Evolutionary conservation across 2,888 invertebrate genomes (phyloP), one percentile per base, ranked within the genome.

Genomic region (Drosophila kuntzei): DNA sequence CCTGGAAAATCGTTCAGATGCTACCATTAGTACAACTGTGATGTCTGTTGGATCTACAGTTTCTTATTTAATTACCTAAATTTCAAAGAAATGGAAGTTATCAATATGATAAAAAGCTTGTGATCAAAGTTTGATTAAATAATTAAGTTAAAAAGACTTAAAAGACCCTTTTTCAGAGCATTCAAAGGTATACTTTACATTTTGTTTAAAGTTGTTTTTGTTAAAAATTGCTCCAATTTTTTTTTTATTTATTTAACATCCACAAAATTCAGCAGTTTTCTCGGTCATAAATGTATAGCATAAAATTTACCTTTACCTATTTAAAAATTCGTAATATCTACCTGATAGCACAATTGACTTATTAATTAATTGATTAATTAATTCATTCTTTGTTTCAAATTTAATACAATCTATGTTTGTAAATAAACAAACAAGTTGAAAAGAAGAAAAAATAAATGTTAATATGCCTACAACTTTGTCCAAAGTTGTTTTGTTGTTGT

Each of bases 391-490:
- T 63, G 50, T 22, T 29, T 22, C 20, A 50, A 9, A 27, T 32
- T 43, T 2, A 43, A 44, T 7, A n/a, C 16, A 47, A 43, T 32
- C 22, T 12, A 9, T 25, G 0, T 46, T 34, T 62, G n/a, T 9
- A 47, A 39, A 43, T 57, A 16, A 41, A 47, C n/a, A 44, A 16
- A 50, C n/a, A 41, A 20, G 25, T 9, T 14, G 8, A 9, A 18
- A 25, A 7, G 12, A 29, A 37, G 37, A 11, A 41, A 18, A 14
- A 14, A 16, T 14, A 43, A 63, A 69, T 65, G 62, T 51, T 41
- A 65, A 76, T 54, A 34, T 36, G 55, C 34, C 57, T 67, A 60
- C 44, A 67, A 47, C 39, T 62, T 65, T 50, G 58, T 44, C 43
- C 54, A 29, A 51, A 66, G 29, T 57, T 27, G 16, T 32, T 53